A percentile compares a stretch with the other conserved stretches of the same genome.
These are phyloP conservation scores for Agrotis ipsilon DNA, from an alignment of 2,888 invertebrate genomes.

Conservation along the genomic window DNA sequence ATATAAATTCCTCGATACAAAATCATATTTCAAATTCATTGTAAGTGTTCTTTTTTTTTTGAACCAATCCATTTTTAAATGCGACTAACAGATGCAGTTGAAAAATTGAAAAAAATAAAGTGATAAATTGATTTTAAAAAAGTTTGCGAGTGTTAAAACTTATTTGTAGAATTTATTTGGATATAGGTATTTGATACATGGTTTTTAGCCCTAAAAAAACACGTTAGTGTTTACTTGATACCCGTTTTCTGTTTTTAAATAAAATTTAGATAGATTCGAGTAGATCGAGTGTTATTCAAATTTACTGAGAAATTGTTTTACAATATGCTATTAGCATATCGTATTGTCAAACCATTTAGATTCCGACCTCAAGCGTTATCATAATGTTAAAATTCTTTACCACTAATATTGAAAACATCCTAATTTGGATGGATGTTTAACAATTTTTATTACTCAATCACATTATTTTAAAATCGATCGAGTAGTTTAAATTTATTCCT, in stretches of 20 bases:
- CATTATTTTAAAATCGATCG: too few species aligned
- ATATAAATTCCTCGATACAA: constrained; percentile 44
- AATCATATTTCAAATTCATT: constrained; percentile 41
- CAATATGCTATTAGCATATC: not conserved
- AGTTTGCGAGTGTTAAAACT: not conserved
- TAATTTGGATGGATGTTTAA: too few species aligned
- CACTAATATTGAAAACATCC: too few species aligned
- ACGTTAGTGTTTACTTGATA: not conserved
- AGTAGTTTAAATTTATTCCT: too few species aligned
- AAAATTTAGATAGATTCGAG: not conserved
- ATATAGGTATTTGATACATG: not conserved
- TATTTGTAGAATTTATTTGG: constrained; percentile 6
- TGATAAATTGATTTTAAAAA: constrained; percentile 33
- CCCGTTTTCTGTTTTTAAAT: not conserved
- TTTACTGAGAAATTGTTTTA: not conserved
- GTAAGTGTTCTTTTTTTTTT: constrained; percentile 12
- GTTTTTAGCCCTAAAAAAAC: not conserved
- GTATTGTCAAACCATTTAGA: too few species aligned
- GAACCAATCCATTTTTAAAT: constrained; percentile 41
- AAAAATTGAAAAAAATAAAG: constrained; percentile 14
- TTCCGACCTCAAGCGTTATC: not conserved
- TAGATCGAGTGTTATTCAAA: not conserved
- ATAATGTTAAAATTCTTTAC: too few species aligned
- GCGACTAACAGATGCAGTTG: constrained; percentile 27
- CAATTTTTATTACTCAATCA: too few species aligned